A percentile compares a stretch with the other conserved stretches of the same genome.
Evolutionary conservation across 2,113 vertebrate species (phyloP).

Genomic region (Lynx canadensis): DNA sequence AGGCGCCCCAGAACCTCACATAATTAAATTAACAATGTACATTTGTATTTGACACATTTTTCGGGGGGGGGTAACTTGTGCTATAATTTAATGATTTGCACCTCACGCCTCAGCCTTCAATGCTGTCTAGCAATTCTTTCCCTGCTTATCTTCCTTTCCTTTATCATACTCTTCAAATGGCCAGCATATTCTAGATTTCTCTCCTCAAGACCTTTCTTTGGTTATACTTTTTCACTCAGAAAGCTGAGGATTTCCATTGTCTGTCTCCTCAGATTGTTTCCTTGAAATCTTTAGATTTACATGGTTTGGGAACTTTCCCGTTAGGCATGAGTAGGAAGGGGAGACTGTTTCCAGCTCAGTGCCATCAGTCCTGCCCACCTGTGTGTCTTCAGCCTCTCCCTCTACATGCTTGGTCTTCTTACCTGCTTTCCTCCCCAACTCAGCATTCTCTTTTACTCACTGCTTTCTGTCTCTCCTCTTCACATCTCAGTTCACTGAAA

Average conservation of each 20-base stretch:
- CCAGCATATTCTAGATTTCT: neutral
- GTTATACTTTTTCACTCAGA: constrained; percentile 11
- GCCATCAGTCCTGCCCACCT: neutral
- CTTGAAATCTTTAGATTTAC: neutral
- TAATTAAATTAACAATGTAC: neutral
- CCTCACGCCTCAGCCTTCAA: neutral
- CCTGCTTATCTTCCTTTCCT: neutral
- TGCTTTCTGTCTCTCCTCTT: neutral
- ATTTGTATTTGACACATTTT: neutral
- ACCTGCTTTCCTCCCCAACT: neutral
- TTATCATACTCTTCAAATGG: neutral
- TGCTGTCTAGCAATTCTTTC: neutral
- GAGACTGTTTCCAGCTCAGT: neutral
- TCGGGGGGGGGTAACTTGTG: neutral
- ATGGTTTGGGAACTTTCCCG: neutral
- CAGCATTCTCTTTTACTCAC: neutral
- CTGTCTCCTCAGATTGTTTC: neutral
- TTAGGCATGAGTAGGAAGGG: neutral
- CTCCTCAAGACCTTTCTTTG: neutral
- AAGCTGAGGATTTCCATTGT: neutral
- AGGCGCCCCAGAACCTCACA: neutral
- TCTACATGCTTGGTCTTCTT: neutral
- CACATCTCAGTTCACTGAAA: neutral
- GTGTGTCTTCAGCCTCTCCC: neutral
- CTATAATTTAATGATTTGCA: neutral